These are phyloP conservation scores for Mycalesis mineus DNA, from an alignment of 2,888 invertebrate species.

Conservation along the genomic window DNA sequence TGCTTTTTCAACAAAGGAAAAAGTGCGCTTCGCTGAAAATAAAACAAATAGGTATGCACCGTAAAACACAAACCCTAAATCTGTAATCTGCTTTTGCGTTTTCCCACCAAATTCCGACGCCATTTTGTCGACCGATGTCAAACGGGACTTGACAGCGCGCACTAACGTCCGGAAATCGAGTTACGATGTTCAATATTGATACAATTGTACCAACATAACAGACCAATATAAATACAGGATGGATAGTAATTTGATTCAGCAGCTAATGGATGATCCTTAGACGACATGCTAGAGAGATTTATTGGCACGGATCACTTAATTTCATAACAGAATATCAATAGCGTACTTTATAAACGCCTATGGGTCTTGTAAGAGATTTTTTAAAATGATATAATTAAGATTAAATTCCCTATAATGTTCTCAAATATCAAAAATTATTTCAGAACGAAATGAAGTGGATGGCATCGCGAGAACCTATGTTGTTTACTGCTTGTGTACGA, in stretches of 20 bases:
- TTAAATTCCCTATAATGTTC: too few relatives aligned
- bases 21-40: neutral
- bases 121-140: slow-evolving; percentile 44
- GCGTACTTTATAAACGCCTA: too few relatives aligned
- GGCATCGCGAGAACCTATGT: too few relatives aligned
- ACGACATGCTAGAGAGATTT: slow-evolving; percentile 37
- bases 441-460: too few relatives aligned
- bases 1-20: too few relatives aligned
- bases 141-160: slow-evolving; percentile 47
- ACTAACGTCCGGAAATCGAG: slow-evolving; percentile 55
- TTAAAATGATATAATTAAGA: too few relatives aligned
- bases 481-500: too few relatives aligned
- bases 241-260: slow-evolving; percentile 52
- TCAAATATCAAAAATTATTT: too few relatives aligned
- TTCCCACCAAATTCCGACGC: slow-evolving; percentile 30
- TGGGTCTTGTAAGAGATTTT: too few relatives aligned
- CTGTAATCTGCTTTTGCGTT: slow-evolving; percentile 5
- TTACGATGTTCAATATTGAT: slow-evolving; percentile 71
- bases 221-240: slow-evolving; percentile 46
- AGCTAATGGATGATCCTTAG: slow-evolving; percentile 42
- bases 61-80: neutral
- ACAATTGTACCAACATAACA: slow-evolving; percentile 66
- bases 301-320: slow-evolving; percentile 27
- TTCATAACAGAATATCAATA: slow-evolving; percentile 23
- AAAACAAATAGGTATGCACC: neutral